Conservation (phyloP, 2,888 invertebrate genomes). For the Willowsia nigromaculata region DNA sequence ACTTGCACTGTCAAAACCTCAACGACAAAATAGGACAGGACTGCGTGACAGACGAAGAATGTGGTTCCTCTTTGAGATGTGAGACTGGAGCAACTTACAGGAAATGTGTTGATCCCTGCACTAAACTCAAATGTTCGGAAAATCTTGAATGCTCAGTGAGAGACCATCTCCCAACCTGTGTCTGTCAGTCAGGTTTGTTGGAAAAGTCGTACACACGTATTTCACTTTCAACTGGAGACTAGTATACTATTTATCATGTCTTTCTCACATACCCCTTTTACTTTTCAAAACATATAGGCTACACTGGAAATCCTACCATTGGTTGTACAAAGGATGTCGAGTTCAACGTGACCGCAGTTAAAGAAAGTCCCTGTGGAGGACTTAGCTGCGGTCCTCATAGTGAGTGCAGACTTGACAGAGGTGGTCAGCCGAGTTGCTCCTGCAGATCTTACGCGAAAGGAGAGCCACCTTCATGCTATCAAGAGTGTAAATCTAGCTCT, state of each 20-base stretch:
- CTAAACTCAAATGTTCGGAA: constrained; percentile 78
- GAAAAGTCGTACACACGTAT: background rate
- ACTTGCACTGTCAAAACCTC: constrained; percentile 59
- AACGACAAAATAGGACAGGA: constrained; percentile 58
- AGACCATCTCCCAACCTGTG: constrained; percentile 79
- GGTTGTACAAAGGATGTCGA: constrained; percentile 73
- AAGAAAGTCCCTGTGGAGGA: constrained; percentile 63
- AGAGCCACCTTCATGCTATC: constrained; percentile 77
- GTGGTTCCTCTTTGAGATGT: constrained; percentile 69
- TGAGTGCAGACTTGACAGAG: constrained; percentile 70
- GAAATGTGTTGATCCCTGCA: constrained; percentile 79
- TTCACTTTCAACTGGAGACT: background rate
- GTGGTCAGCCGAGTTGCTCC: constrained; percentile 67
- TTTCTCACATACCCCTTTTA: background rate
- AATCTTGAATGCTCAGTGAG: constrained; percentile 79
- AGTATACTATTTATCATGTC: background rate
- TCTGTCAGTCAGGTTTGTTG: constrained; percentile 70
- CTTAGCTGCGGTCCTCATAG: constrained; percentile 73
- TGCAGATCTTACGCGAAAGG: constrained; percentile 75
- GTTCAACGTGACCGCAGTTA: constrained; percentile 17
- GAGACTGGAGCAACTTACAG: constrained; percentile 64
- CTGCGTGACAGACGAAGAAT: constrained; percentile 67
- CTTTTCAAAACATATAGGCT: constrained; percentile 64
- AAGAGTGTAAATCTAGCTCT: constrained; percentile 79
- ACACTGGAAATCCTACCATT: constrained; percentile 75